Conservation (phyloP, 2,888 invertebrate species). For the Argynnis bischoffii region DNA sequence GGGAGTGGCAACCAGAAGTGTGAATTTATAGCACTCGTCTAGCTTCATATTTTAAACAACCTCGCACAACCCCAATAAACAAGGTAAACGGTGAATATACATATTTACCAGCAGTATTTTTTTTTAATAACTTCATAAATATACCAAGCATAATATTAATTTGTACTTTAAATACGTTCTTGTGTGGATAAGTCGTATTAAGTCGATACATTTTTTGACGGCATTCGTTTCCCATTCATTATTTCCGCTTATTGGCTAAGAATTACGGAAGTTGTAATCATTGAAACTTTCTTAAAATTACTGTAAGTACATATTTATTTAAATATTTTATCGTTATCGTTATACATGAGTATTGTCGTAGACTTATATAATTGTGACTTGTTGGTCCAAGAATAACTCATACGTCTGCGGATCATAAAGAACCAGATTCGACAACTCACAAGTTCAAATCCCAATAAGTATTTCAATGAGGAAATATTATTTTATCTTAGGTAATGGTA, state of each 20-base stretch:
- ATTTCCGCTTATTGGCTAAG: constrained; percentile 23
- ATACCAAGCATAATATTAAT: constrained; percentile 7
- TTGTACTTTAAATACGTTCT: background rate
- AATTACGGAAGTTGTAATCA: constrained; percentile 22
- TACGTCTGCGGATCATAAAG: too few species aligned
- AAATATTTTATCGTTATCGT: constrained; percentile 9
- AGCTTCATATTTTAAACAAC: constrained; percentile 25
- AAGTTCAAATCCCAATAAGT: too few species aligned
- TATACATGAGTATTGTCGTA: constrained; percentile 1
- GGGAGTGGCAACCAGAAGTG: constrained; percentile 37
- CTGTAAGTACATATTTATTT: constrained; percentile 12
- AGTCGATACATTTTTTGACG: constrained; percentile 16
- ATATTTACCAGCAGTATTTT: background rate
- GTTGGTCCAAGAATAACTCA: background rate
- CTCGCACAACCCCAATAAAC: background rate
- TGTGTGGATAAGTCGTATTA: background rate
- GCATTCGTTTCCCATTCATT: constrained; percentile 19
- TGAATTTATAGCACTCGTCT: constrained; percentile 32
- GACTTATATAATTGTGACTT: constrained; percentile 1
- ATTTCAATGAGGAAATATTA: too few species aligned
- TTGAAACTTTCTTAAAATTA: constrained; percentile 20
- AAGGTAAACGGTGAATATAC: background rate
- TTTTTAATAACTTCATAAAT: constrained; percentile 7
- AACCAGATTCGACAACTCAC: too few species aligned
- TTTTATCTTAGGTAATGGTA: too few species aligned